Percentiles rank a stretch among this genome's conserved stretches.
Evolutionary conservation across 2,113 vertebrate species (phyloP).

Genomic region (Calonectris borealis): DNA sequence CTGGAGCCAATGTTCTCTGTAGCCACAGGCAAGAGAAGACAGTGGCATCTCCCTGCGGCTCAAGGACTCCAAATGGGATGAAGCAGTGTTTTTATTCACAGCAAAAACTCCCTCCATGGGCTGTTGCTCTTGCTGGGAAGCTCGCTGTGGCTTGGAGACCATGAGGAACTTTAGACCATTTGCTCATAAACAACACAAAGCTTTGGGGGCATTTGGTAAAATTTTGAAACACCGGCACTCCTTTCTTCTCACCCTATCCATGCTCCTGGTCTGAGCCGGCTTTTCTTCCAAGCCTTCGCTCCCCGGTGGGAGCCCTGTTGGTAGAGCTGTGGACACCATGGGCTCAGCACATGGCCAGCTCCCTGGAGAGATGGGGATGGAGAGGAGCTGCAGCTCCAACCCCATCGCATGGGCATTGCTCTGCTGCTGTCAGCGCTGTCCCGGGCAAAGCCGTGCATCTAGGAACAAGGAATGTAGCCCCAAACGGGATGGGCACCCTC

Average conservation of each 20-base stretch:
- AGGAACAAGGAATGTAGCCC: not conserved
- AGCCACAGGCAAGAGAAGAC: not conserved
- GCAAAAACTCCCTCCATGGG: not conserved
- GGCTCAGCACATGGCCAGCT: not conserved
- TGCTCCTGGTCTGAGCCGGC: rapidly evolving
- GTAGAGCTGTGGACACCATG: not conserved
- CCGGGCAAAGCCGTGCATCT: not conserved
- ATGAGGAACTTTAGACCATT: not conserved
- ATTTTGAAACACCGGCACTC: rapidly evolving
- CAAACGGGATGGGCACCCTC: not conserved
- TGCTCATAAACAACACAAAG: not conserved
- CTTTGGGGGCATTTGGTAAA: not conserved
- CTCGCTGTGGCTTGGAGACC: not conserved
- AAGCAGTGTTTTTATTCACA: not conserved
- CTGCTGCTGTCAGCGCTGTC: not conserved
- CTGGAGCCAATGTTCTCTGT: not conserved
- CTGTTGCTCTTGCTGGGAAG: not conserved
- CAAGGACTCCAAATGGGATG: not conserved
- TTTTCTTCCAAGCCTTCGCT: not conserved
- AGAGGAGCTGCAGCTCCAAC: not conserved
- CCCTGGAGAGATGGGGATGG: not conserved
- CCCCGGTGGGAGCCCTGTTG: not conserved
- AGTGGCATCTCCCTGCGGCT: not conserved
- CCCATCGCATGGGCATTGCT: not conserved
- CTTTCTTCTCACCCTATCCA: not conserved